Percentiles rank a stretch among this genome's conserved stretches.
Conservation (phyloP, 2,888 invertebrate genomes). For the Strigamia maritima region DNA sequence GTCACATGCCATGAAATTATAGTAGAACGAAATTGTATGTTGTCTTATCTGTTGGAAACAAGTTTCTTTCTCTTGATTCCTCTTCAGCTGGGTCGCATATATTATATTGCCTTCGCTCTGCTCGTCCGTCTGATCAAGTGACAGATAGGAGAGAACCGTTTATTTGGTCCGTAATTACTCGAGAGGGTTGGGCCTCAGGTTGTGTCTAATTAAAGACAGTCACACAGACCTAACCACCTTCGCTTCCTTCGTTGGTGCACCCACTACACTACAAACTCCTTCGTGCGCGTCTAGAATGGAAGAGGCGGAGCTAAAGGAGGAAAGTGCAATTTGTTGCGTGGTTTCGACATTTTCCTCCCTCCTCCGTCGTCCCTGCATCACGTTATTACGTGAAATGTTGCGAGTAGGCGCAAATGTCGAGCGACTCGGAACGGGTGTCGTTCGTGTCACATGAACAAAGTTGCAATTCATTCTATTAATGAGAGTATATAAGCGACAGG, state of each 20-base stretch:
- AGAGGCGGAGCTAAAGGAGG: neutral
- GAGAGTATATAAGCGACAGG: neutral
- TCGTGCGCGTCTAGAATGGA: neutral
- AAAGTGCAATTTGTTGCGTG: neutral
- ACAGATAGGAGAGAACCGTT: slow-evolving; percentile 15
- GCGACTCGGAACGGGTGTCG: neutral
- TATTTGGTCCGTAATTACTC: slow-evolving; percentile 8
- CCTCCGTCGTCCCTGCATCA: neutral
- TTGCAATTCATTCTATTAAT: slow-evolving; percentile 11
- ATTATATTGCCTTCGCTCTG: slow-evolving; percentile 11
- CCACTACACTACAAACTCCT: neutral
- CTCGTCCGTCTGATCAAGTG: slow-evolving; percentile 8
- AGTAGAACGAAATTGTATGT: slow-evolving; percentile 23
- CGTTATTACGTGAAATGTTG: neutral
- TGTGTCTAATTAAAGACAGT: slow-evolving; percentile 16
- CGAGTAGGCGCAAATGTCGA: slow-evolving; percentile 8
- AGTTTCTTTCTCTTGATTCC: slow-evolving; percentile 6
- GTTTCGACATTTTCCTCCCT: neutral
- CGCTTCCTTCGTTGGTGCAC: neutral
- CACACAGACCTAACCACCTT: neutral
- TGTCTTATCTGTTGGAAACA: slow-evolving; percentile 5
- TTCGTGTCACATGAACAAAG: neutral
- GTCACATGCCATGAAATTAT: slow-evolving; percentile 23
- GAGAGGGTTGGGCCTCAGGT: slow-evolving; percentile 9
- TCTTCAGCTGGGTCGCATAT: neutral